phyloP scores from a whole-genome alignment of 1,140 invertebrate genomes.

The Gryon sp. region DNA sequence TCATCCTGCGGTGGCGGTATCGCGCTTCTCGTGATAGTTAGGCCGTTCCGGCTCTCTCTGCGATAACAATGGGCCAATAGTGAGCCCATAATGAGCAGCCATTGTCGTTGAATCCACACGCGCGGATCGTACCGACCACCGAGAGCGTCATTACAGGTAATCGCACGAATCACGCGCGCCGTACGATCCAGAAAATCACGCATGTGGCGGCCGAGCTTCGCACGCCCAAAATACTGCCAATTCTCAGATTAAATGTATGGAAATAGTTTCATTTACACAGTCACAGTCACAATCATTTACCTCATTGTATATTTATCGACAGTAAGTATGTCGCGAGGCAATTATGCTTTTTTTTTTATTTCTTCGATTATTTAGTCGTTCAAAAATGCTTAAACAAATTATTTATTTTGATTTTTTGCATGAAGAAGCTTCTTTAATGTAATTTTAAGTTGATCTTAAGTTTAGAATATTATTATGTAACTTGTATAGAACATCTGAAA shows the following conservation, averaged over 20 bases:
- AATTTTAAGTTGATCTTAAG: too few relatives aligned
- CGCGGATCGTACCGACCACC: slow-evolving; percentile 71
- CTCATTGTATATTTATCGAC: slow-evolving; percentile 19
- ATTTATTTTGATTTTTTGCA: too few relatives aligned
- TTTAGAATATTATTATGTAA: too few relatives aligned
- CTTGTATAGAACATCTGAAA: too few relatives aligned
- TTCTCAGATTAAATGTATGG: slow-evolving; percentile 42
- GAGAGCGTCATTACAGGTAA: slow-evolving; percentile 76
- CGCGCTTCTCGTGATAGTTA: slow-evolving; percentile 73
- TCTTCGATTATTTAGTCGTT: too few relatives aligned
- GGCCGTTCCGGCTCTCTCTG: slow-evolving; percentile 76
- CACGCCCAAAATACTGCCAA: slow-evolving; percentile 42
- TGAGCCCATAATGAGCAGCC: slow-evolving; percentile 77
- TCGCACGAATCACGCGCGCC: slow-evolving; percentile 71
- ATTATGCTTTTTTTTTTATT: too few relatives aligned
- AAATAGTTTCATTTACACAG: slow-evolving; percentile 42
- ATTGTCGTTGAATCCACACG: slow-evolving; percentile 75
- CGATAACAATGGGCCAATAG: slow-evolving; percentile 77
- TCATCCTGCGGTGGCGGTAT: slow-evolving; percentile 72
- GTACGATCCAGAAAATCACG: slow-evolving; percentile 72
- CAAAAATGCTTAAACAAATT: too few relatives aligned
- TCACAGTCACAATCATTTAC: slow-evolving; percentile 15
- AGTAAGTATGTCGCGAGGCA: too few relatives aligned
- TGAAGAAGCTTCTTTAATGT: too few relatives aligned
- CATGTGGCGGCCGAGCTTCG: slow-evolving; percentile 48